Conservation (phyloP, 2,888 invertebrate genomes). For the Lasioglossum pauxillum region DNA sequence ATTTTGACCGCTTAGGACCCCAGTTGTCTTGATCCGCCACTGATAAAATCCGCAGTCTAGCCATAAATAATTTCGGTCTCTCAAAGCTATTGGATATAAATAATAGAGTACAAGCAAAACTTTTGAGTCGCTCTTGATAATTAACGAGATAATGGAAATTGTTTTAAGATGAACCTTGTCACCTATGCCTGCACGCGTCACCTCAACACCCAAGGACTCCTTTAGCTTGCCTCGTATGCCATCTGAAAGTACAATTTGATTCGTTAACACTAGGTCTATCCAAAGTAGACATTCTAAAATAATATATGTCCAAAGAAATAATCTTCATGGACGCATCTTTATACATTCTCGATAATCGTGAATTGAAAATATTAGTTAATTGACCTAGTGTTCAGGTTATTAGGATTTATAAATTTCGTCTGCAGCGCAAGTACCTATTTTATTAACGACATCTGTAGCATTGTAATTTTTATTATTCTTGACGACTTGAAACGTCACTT, state of each 20-base stretch:
- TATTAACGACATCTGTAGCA: slow-evolving; percentile 88
- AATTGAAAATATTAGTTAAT: too few species aligned
- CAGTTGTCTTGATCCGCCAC: too few species aligned
- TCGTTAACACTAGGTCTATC: background rate
- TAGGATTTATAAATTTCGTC: background rate
- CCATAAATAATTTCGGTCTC: background rate
- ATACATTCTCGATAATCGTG: too few species aligned
- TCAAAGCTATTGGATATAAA: background rate
- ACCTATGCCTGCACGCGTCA: slow-evolving; percentile 91
- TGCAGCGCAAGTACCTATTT: slow-evolving; percentile 86
- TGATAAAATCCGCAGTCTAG: background rate
- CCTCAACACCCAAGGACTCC: slow-evolving; percentile 88
- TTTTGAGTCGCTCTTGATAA: background rate
- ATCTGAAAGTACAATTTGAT: slow-evolving; percentile 81
- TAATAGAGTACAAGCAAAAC: background rate
- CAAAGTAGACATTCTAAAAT: background rate
- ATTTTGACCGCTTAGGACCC: too few species aligned
- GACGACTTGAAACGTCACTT: slow-evolving; percentile 91
- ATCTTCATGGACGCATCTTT: too few species aligned
- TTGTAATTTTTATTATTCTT: slow-evolving; percentile 88
- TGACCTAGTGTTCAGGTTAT: background rate
- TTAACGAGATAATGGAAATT: background rate
- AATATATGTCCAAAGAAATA: background rate
- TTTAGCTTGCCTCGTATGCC: slow-evolving; percentile 89
- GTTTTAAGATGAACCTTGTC: slow-evolving; percentile 87